Evolutionary conservation across 2,888 invertebrate genomes (phyloP).

Genomic region (Melinaea menophilus): DNA sequence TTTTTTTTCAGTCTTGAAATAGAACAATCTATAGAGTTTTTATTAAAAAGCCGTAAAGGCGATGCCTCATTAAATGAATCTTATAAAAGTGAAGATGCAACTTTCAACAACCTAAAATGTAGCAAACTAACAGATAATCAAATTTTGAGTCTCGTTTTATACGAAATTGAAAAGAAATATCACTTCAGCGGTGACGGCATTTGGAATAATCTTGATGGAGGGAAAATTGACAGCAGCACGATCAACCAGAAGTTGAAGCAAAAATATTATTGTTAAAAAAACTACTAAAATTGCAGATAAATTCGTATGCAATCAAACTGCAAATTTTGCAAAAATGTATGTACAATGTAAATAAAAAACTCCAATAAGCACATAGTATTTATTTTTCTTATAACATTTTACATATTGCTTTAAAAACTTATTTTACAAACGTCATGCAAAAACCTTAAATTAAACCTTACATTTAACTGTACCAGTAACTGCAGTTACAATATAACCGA

Average conservation of each 20-base stretch:
- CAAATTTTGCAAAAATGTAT: not conserved
- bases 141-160: conserved; percentile 81
- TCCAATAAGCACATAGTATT: conserved; percentile 60
- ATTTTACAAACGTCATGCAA: conserved; percentile 26
- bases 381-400: conserved; percentile 41
- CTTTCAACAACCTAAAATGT: conserved; percentile 45
- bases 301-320: too few species aligned
- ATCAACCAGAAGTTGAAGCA: conserved; percentile 24
- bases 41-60: conserved; percentile 43
- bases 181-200: conserved; percentile 88
- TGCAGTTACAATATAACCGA: conserved; percentile 13
- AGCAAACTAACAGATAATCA: conserved; percentile 64
- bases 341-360: conserved; percentile 44
- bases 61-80: conserved; percentile 20
- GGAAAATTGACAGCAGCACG: conserved; percentile 38
- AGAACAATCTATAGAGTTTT: conserved; percentile 44
- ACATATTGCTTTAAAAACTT: conserved; percentile 47
- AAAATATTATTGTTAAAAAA: conserved; percentile 7
- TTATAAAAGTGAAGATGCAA: conserved; percentile 37
- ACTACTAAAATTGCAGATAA: not conserved
- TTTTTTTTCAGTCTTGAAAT: conserved; percentile 49
- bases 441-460: conserved; percentile 16
- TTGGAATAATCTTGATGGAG: conserved; percentile 69
- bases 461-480: conserved; percentile 12
- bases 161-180: conserved; percentile 83